phyloP scores from a whole-genome alignment of 2,888 invertebrate species.

The Smittia aterrima region DNA sequence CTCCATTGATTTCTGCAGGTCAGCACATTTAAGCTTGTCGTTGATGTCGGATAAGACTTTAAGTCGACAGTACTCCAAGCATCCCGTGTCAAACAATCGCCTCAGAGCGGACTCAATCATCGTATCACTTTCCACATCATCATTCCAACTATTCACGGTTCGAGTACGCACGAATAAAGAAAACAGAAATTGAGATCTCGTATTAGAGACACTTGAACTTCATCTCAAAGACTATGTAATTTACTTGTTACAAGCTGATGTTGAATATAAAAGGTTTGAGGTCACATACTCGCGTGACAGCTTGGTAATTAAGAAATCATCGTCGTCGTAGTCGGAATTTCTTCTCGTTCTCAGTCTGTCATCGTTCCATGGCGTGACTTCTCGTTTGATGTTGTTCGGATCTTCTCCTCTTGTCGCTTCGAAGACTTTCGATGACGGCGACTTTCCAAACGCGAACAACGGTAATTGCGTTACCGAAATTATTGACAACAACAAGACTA shows the following conservation, averaged over 20 bases:
- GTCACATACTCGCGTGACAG: slow-evolving; percentile 38
- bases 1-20: neutral
- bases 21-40: neutral
- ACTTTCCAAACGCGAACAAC: slow-evolving; percentile 13
- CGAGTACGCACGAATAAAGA: slow-evolving; percentile 18
- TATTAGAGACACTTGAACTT: slow-evolving; percentile 19
- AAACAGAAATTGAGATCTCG: slow-evolving; percentile 9
- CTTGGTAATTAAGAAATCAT: slow-evolving; percentile 35
- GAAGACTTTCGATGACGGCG: too few relatives aligned
- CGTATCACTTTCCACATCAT: slow-evolving; percentile 17
- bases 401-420: neutral
- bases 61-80: neutral
- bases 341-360: neutral
- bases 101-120: neutral
- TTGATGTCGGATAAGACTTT: neutral
- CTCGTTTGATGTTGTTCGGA: too few relatives aligned
- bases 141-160: neutral
- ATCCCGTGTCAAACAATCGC: neutral
- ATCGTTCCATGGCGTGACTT: neutral
- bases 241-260: slow-evolving; percentile 29
- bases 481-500: neutral
- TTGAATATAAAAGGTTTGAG: slow-evolving; percentile 23
- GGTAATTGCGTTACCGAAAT: slow-evolving; percentile 33
- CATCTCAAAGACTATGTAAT: slow-evolving; percentile 5
- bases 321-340: slow-evolving; percentile 12